phyloP scores from a whole-genome alignment of 2,113 vertebrate genomes.

The Merops nubicus region DNA sequence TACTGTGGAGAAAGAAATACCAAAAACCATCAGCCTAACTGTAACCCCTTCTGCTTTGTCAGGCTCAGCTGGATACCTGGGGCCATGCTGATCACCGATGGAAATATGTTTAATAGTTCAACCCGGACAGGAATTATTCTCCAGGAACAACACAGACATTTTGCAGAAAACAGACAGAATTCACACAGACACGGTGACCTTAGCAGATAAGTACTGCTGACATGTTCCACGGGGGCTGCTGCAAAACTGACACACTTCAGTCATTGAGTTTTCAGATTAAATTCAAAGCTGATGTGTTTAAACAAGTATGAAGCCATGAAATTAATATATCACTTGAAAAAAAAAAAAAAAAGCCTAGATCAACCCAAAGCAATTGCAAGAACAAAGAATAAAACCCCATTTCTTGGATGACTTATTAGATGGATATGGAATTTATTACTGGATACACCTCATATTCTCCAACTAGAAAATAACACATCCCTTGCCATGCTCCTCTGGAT shows the following conservation, averaged over 20 bases:
- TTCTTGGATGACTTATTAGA: background rate
- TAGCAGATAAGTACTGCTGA: background rate
- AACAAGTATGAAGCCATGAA: background rate
- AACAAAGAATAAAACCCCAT: background rate
- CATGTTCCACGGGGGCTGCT: background rate
- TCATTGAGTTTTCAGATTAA: background rate
- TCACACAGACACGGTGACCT: background rate
- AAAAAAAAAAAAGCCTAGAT: background rate
- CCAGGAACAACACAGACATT: background rate
- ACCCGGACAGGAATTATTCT: background rate
- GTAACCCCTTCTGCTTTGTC: slow-evolving; percentile 30
- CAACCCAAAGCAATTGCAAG: background rate
- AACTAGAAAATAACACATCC: background rate
- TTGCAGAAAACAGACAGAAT: background rate
- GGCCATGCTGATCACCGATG: background rate
- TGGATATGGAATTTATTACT: background rate
- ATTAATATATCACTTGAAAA: background rate
- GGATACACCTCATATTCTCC: background rate
- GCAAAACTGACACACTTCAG: background rate
- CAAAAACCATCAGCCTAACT: slow-evolving; percentile 45
- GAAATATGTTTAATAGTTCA: background rate
- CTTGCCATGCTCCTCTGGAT: background rate
- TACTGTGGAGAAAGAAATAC: slow-evolving; percentile 31
- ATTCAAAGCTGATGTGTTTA: slow-evolving; percentile 1
- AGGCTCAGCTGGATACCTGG: background rate